Percentiles rank a stretch among this genome's conserved stretches.
Evolutionary conservation across 2,797 vertebrate genomes (phyloP).

Genomic region (Acropternis orthonyx): DNA sequence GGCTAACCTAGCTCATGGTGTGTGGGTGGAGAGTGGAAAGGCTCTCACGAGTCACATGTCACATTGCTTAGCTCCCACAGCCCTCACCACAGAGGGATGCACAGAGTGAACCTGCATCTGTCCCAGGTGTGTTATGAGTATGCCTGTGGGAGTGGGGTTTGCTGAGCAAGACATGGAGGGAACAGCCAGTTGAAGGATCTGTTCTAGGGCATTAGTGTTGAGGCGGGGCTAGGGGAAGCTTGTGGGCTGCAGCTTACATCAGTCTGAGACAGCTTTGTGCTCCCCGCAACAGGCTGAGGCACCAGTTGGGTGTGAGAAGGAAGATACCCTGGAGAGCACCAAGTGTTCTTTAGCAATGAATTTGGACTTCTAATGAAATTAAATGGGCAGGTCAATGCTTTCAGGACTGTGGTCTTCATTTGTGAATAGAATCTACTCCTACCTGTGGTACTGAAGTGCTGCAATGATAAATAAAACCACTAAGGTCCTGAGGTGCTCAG

Average conservation of each 20-base stretch:
- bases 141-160: neutral
- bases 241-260: neutral
- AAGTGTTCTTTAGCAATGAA: neutral
- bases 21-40: neutral
- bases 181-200: neutral
- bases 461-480: neutral
- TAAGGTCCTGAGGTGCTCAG: neutral
- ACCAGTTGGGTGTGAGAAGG: neutral
- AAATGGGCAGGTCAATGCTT: neutral
- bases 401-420: neutral
- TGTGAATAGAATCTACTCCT: neutral
- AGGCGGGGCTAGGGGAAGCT: neutral
- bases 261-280: neutral
- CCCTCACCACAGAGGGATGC: neutral
- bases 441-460: neutral
- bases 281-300: neutral
- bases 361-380: neutral
- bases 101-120: neutral
- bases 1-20: accelerated
- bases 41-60: neutral
- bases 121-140: neutral
- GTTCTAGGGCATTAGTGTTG: neutral
- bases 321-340: neutral
- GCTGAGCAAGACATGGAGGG: neutral
- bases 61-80: neutral